phyloP scores from a whole-genome alignment of 2,888 invertebrate genomes.

The Mayetiola destructor region DNA sequence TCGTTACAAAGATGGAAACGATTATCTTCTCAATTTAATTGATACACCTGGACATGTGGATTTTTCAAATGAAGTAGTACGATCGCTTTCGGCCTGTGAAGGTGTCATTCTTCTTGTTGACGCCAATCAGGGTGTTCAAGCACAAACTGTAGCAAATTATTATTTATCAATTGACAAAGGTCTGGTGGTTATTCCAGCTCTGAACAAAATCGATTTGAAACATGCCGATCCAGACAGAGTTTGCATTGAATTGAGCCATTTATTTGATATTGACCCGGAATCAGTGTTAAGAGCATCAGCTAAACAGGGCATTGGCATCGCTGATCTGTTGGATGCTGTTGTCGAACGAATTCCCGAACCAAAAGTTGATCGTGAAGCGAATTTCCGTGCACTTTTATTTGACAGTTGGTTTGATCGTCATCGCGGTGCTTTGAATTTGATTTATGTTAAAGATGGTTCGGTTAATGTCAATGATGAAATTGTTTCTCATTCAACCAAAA shows the following conservation, averaged over 20 bases:
- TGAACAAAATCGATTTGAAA: conserved; percentile 94
- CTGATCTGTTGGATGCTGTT: conserved; percentile 59
- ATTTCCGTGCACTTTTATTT: conserved; percentile 71
- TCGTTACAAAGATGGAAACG: conserved; percentile 44
- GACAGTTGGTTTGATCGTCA: conserved; percentile 90
- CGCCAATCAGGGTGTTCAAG: conserved; percentile 91
- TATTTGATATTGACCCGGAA: conserved; percentile 66
- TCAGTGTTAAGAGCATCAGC: conserved; percentile 79
- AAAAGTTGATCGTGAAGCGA: conserved; percentile 39
- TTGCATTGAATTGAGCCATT: conserved; percentile 54
- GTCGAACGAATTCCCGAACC: conserved; percentile 69
- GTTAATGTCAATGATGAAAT: conserved; percentile 62
- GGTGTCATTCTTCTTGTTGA: conserved; percentile 90
- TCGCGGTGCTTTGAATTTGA: conserved; percentile 62
- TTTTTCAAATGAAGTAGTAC: conserved; percentile 86
- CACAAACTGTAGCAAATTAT: conserved; percentile 96
- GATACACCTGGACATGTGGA: conserved; percentile 99
- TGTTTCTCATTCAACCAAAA: conserved; percentile 52
- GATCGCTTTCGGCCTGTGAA: conserved; percentile 85
- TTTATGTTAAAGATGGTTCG: conserved; percentile 63
- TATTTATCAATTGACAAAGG: conserved; percentile 74
- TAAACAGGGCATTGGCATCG: conserved; percentile 75
- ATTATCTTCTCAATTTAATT: conserved; percentile 82
- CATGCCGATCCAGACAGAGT: conserved; percentile 77
- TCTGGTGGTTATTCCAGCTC: conserved; percentile 72